Evolutionary conservation across 2,797 vertebrate genomes (phyloP), one percentile per base, ranked within the genome.

Genomic region (Channa striata): DNA sequence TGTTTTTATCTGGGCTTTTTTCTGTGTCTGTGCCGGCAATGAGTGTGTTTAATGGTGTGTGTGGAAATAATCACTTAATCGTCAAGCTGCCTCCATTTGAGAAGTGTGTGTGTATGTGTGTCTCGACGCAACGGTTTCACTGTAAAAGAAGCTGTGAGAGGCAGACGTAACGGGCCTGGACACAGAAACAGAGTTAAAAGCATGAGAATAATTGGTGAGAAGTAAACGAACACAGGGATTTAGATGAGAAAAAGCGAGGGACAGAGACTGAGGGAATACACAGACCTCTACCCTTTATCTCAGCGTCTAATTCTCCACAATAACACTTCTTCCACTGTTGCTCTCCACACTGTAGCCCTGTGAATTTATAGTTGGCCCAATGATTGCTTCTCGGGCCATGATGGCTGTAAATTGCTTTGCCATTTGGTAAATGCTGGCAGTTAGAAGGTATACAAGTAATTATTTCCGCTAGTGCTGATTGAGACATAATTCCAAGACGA

Each of bases 381-480:
- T 94, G 94, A 94, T 95, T 95, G 92, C 93, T 93, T 94, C 91
- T 83, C 84, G 70, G 83, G 91, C 87, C 92, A 92, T 92, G 91
- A 94, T 92, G 89, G 92, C 91, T 90, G 92, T 94, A 94, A 95
- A 94, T 94, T 94, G 93, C 93, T 92, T 89, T 90, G 87, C 91
- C 92, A 94, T 94, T 94, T 94, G 92, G 93, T 94, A 92, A 95
- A 93, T 92, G 90, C 87, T 90, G 92, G 91, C 92, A 91, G 93
- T 94, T 93, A 94, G 92, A 94, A 91, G 89, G 89, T 93, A 93
- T 91, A 93, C 91, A 93, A 93, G 92, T 91, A 93, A 94, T 95
- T 94, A 93, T 93, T 95, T 92, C 91, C 84, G 86, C 92, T 88
- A 83, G 84, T 93, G 90, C 91, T 94, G 94, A 94, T 94, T 95